Percentiles rank a stretch among this genome's conserved stretches.
Conservation (phyloP, 2,888 invertebrate genomes). For the Lithophane socia region DNA sequence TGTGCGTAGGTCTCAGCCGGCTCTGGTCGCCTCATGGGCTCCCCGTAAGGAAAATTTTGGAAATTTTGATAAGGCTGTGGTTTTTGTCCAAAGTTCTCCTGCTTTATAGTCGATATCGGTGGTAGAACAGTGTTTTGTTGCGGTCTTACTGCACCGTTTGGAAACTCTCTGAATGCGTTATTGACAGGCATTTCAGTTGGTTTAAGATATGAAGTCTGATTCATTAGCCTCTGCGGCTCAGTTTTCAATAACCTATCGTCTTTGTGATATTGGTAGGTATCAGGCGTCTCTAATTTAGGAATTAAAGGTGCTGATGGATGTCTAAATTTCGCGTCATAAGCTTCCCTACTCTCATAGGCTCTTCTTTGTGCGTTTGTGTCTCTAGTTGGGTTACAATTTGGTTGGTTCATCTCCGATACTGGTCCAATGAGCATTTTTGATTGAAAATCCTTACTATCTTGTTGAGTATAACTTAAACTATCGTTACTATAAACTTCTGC, state of each 20-base stretch:
- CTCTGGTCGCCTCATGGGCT: constrained; percentile 76
- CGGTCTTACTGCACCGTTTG: constrained; percentile 77
- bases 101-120: constrained; percentile 89
- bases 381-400: constrained; percentile 80
- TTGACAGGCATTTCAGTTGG: constrained; percentile 74
- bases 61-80: constrained; percentile 80
- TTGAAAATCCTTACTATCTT: constrained; percentile 90
- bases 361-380: constrained; percentile 86
- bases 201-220: constrained; percentile 76
- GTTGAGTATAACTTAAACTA: constrained; percentile 86
- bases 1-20: constrained; percentile 76
- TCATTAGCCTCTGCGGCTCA: constrained; percentile 75
- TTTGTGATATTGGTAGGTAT: constrained; percentile 84
- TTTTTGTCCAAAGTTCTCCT: constrained; percentile 86
- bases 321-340: constrained; percentile 85
- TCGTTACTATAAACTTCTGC: constrained; percentile 87
- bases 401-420: constrained; percentile 89
- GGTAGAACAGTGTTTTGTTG: constrained; percentile 83
- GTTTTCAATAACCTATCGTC: constrained; percentile 82
- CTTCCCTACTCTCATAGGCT: constrained; percentile 82
- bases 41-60: constrained; percentile 79
- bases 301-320: constrained; percentile 85
- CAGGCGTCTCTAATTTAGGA: constrained; percentile 87
- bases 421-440: constrained; percentile 90
- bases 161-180: constrained; percentile 79